A percentile compares a stretch with the other conserved stretches of the same genome.
Evolutionary conservation across 2,888 invertebrate genomes (phyloP).

Genomic region (Aporophyla lueneburgensis): DNA sequence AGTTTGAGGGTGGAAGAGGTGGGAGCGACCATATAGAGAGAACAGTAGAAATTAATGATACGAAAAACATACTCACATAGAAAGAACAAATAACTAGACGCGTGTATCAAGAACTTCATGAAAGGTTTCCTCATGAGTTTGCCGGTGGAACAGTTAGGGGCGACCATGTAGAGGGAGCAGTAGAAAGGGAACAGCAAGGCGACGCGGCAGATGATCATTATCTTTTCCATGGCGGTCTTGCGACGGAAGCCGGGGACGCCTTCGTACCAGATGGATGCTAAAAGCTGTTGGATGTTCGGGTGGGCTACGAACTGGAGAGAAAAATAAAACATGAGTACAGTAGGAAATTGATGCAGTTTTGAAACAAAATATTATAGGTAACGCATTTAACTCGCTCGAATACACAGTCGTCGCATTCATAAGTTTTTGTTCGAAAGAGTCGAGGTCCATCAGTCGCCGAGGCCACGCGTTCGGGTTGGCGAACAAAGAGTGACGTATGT

Average conservation of each 20-base stretch:
- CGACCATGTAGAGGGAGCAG: conserved; percentile 95
- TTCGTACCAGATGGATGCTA: conserved; percentile 98
- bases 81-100: conserved; percentile 98
- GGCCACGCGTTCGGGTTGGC: too few species aligned
- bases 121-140: conserved; percentile 97
- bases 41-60: conserved; percentile 93
- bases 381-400: too few species aligned
- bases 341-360: neutral
- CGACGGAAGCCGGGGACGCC: conserved; percentile 98
- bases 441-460: too few species aligned
- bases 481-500: too few species aligned
- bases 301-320: conserved; percentile 96
- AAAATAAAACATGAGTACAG: neutral
- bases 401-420: too few species aligned
- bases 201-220: conserved; percentile 93
- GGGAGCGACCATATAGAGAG: conserved; percentile 96
- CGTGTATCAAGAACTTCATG: conserved; percentile 98
- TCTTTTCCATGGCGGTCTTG: conserved; percentile 93
- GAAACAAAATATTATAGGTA: too few species aligned
- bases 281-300: conserved; percentile 97
- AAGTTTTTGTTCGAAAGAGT: too few species aligned
- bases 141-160: conserved; percentile 95
- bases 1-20: conserved; percentile 95
- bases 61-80: conserved; percentile 20
- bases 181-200: conserved; percentile 97